Percentiles rank a stretch among this genome's conserved stretches.
Conservation (phyloP, 2,113 vertebrate genomes). For the Dryoscopus gambensis region DNA sequence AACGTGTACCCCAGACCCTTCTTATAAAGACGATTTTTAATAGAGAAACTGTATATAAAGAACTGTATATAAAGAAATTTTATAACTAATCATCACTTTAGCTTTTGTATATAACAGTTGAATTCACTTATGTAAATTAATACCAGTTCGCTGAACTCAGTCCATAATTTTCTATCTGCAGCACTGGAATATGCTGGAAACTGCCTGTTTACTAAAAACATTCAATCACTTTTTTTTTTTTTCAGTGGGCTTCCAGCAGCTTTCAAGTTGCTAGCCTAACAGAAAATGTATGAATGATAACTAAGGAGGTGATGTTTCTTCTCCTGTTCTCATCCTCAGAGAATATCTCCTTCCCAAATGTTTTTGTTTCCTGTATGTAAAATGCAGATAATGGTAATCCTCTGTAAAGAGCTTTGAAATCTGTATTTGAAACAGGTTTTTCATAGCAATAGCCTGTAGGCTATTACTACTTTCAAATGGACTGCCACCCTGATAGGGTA, state of each 20-base stretch:
- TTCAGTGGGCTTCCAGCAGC: background rate
- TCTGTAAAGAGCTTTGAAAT: slow-evolving; percentile 22
- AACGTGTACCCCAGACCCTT: background rate
- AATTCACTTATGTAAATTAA: background rate
- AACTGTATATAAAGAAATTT: background rate
- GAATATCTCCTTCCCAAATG: background rate
- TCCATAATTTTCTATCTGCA: background rate
- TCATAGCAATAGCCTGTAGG: background rate
- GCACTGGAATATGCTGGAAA: background rate
- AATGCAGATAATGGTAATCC: slow-evolving; percentile 8
- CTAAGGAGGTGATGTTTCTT: background rate
- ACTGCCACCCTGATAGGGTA: background rate
- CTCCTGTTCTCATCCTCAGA: background rate
- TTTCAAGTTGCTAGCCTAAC: background rate
- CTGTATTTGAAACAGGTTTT: background rate
- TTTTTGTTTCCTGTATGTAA: slow-evolving; percentile 19
- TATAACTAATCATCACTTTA: background rate
- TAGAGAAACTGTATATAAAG: background rate
- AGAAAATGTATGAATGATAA: background rate
- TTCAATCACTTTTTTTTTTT: background rate
- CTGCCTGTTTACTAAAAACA: background rate
- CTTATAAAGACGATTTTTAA: background rate
- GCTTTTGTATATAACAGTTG: background rate
- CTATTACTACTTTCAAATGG: background rate
- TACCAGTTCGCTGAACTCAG: background rate